These are phyloP conservation scores for Ataeniobius toweri DNA, from an alignment of 2,797 vertebrate genomes.

Conservation along the genomic window DNA sequence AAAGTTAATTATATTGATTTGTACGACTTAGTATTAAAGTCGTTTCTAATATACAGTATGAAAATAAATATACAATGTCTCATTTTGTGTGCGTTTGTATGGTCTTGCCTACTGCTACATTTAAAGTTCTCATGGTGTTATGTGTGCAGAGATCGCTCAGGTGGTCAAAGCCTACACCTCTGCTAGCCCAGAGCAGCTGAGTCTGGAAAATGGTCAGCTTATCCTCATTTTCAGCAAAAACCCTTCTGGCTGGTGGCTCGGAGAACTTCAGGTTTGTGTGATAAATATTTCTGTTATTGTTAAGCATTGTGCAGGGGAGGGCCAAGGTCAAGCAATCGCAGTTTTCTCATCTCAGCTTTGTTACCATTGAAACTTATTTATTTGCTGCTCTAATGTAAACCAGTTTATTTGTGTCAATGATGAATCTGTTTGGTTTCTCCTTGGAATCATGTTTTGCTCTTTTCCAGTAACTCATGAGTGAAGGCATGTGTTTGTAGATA, in stretches of 20 bases:
- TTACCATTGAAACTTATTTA: neutral
- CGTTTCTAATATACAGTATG: too few relatives aligned
- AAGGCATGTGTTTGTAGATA: neutral
- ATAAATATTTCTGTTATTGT: neutral
- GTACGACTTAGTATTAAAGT: too few relatives aligned
- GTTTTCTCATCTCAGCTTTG: neutral
- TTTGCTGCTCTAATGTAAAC: neutral
- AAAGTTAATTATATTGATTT: too few relatives aligned
- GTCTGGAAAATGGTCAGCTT: slow-evolving; percentile 89
- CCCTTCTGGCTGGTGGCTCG: slow-evolving; percentile 94
- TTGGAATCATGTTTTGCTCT: neutral
- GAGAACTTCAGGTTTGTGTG: slow-evolving; percentile 92
- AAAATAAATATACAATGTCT: too few relatives aligned
- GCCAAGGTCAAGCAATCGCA: neutral
- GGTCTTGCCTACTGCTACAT: neutral
- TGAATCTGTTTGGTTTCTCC: neutral
- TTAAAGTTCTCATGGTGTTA: slow-evolving; percentile 9
- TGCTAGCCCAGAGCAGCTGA: slow-evolving; percentile 86
- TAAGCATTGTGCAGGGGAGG: neutral
- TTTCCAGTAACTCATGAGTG: neutral
- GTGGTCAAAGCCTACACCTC: slow-evolving; percentile 85
- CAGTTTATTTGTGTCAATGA: neutral
- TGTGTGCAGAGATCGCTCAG: slow-evolving; percentile 88
- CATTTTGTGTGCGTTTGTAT: too few relatives aligned
- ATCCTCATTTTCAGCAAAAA: slow-evolving; percentile 93